Evolutionary conservation across 2,113 vertebrate genomes (phyloP).

Genomic region (Taurulus bubalis): DNA sequence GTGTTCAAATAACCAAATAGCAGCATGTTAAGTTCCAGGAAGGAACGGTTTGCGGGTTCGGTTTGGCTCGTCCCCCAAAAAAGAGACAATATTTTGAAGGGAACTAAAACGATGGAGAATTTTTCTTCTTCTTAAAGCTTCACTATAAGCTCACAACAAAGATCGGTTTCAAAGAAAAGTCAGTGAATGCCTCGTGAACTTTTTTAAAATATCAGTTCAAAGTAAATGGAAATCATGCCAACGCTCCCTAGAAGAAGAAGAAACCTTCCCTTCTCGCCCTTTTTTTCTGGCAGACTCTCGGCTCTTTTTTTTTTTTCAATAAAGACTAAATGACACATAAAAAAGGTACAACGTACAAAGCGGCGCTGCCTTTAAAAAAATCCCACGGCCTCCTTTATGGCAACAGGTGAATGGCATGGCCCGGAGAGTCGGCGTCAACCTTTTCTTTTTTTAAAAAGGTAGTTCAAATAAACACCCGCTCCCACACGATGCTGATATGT

Average conservation of each 20-base stretch:
- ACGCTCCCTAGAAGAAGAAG: not conserved
- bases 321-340: conserved; percentile 20
- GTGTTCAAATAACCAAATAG: conserved; percentile 57
- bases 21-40: conserved; percentile 61
- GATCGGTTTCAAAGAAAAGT: conserved; percentile 5
- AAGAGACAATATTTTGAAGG: conserved; percentile 10
- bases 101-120: not conserved
- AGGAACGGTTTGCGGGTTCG: conserved; percentile 24
- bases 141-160: conserved; percentile 19
- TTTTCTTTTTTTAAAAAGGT: not conserved
- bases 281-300: not conserved
- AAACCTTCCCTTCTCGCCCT: conserved; percentile 7
- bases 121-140: not conserved
- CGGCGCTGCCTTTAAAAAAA: conserved; percentile 1
- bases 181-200: conserved; percentile 29
- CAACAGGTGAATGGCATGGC: conserved; percentile 40
- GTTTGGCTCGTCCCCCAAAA: conserved; percentile 19
- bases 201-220: conserved; percentile 32
- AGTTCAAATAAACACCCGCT: conserved; percentile 18
- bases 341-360: conserved; percentile 21
- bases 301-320: not conserved
- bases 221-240: conserved; percentile 20
- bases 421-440: conserved; percentile 23
- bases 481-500: conserved; percentile 69
- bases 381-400: conserved; percentile 20